Percentiles rank a stretch among this genome's conserved stretches.
Conservation (phyloP, 2,888 invertebrate species). For the Xestia sexstrigata region DNA sequence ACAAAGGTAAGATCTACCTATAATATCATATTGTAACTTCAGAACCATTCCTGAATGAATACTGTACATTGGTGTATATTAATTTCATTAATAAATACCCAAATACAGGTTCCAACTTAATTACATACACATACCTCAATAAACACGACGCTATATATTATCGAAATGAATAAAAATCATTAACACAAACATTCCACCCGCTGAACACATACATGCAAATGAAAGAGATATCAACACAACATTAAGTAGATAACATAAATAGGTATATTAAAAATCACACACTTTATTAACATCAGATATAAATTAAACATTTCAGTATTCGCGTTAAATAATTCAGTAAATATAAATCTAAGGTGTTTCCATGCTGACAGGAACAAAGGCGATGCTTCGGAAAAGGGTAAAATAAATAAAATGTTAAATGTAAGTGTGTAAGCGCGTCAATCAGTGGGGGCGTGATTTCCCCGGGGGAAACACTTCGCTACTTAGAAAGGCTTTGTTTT, state of each 20-base stretch:
- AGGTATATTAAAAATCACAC: neutral
- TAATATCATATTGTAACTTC: neutral
- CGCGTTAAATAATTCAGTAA: constrained; percentile 33
- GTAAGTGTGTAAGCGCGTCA: constrained; percentile 49
- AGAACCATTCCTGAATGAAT: neutral
- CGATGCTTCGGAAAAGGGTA: constrained; percentile 45
- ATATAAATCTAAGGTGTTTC: constrained; percentile 38
- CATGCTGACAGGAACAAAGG: constrained; percentile 48
- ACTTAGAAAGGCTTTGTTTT: constrained; percentile 30
- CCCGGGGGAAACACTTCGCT: constrained; percentile 39
- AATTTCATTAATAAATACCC: neutral
- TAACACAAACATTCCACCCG: constrained; percentile 30
- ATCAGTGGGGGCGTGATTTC: constrained; percentile 63
- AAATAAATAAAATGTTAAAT: constrained; percentile 59
- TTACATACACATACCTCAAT: constrained; percentile 1
- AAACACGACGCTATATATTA: constrained; percentile 20
- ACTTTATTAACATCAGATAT: constrained; percentile 7
- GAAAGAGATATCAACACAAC: constrained; percentile 12
- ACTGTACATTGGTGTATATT: neutral
- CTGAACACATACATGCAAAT: constrained; percentile 37
- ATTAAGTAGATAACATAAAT: neutral
- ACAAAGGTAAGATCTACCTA: neutral
- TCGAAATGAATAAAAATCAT: constrained; percentile 36
- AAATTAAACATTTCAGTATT: constrained; percentile 9
- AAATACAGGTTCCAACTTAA: neutral